Percentiles rank a stretch among this genome's conserved stretches.
phyloP scores from a whole-genome alignment of 2,797 vertebrate species.

The Muraenolepis orangiensis region DNA sequence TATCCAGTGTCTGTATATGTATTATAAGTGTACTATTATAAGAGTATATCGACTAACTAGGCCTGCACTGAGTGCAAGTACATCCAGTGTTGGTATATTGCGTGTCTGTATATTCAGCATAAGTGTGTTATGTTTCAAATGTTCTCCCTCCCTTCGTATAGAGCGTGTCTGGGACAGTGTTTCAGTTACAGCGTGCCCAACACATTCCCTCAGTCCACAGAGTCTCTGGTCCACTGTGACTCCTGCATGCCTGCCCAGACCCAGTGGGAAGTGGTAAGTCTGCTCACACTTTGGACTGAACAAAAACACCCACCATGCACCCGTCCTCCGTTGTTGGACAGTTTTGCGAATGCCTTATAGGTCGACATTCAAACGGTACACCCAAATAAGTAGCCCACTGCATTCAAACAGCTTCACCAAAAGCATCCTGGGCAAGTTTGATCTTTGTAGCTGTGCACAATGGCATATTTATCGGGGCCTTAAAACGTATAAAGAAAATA shows the following conservation, averaged over 20 bases:
- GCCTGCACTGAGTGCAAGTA: neutral
- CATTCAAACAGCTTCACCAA: neutral
- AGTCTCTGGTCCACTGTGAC: conserved; percentile 97
- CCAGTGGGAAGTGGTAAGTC: conserved; percentile 98
- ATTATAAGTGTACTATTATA: neutral
- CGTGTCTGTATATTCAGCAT: no score
- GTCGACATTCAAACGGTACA: neutral
- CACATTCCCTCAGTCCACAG: conserved; percentile 96
- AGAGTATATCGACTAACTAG: no score
- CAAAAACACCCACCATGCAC: conserved; percentile 43
- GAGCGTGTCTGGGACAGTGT: conserved; percentile 95
- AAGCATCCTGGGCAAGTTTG: neutral
- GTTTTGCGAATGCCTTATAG: neutral
- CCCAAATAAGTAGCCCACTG: neutral
- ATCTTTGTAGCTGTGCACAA: neutral
- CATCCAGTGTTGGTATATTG: neutral
- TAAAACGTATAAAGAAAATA: neutral
- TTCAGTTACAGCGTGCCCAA: conserved; percentile 99
- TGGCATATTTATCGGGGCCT: neutral
- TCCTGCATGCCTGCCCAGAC: conserved; percentile 97
- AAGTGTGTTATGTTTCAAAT: no score
- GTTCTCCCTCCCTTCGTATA: conserved; percentile 44
- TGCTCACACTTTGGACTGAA: conserved; percentile 38
- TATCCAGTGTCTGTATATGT: neutral
- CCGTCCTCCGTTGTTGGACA: conserved; percentile 29